phyloP scores from a whole-genome alignment of 2,888 invertebrate genomes.

The Hirtodrosophila alboralis region DNA sequence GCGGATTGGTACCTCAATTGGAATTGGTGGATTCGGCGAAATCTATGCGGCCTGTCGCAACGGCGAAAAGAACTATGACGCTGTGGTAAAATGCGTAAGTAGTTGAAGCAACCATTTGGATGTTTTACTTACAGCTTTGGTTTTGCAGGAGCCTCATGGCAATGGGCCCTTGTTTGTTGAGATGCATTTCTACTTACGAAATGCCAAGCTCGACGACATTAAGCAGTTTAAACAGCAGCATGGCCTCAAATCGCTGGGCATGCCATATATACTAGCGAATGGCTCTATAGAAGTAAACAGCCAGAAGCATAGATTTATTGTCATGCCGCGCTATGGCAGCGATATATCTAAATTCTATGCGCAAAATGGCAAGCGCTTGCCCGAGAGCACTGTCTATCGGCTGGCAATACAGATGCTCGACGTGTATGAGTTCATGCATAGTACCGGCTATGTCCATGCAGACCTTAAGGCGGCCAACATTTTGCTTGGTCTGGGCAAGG shows the following conservation, averaged over 20 bases:
- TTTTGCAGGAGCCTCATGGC: constrained; percentile 91
- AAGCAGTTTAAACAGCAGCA: constrained; percentile 82
- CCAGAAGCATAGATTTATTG: constrained; percentile 93
- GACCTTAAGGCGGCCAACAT: constrained; percentile 98
- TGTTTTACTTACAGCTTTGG: background rate
- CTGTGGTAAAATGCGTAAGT: constrained; percentile 92
- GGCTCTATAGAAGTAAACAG: constrained; percentile 91
- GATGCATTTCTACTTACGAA: constrained; percentile 94
- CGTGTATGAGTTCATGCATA: constrained; percentile 96
- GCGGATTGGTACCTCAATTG: constrained; percentile 94
- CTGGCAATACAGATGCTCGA: constrained; percentile 94
- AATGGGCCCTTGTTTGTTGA: constrained; percentile 98
- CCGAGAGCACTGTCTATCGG: constrained; percentile 90
- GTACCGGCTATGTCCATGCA: constrained; percentile 95
- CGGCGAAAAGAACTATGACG: constrained; percentile 87
- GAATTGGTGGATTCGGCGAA: constrained; percentile 96
- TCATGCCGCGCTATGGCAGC: constrained; percentile 94
- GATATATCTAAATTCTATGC: constrained; percentile 92
- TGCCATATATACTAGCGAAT: constrained; percentile 92
- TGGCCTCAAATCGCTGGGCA: constrained; percentile 90
- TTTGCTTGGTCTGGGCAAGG: constrained; percentile 89
- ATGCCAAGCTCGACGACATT: constrained; percentile 89
- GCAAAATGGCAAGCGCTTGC: constrained; percentile 88
- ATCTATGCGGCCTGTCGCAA: constrained; percentile 92
- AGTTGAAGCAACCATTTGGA: background rate